Evolutionary conservation across 2,888 invertebrate genomes (phyloP).

Genomic region (Phania funesta): DNA sequence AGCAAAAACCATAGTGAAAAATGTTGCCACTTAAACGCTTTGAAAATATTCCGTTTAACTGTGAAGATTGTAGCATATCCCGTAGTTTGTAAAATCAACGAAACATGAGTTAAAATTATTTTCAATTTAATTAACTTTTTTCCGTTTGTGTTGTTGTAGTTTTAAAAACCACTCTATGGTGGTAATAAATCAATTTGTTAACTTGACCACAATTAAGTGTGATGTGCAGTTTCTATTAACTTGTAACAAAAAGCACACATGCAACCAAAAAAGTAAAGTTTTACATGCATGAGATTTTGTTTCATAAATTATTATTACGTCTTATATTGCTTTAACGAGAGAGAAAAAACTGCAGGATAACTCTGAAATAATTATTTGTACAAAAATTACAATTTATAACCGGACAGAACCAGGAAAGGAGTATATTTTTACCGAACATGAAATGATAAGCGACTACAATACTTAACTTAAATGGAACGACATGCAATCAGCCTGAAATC

Average conservation of each 20-base stretch:
- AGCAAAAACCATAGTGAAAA: too few species aligned
- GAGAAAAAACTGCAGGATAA: neutral
- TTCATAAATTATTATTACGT: neutral
- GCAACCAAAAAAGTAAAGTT: neutral
- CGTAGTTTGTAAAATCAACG: too few species aligned
- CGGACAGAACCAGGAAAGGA: conserved; percentile 42
- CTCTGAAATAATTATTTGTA: neutral
- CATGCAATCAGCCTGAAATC: neutral
- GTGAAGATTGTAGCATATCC: too few species aligned
- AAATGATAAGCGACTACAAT: conserved; percentile 3
- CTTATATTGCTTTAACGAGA: neutral
- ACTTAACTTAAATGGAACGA: neutral
- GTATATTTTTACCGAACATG: conserved; percentile 25
- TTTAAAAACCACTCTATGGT: conserved; percentile 34
- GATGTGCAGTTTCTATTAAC: conserved; percentile 40
- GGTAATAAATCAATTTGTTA: conserved; percentile 57
- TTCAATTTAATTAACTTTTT: neutral
- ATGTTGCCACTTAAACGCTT: too few species aligned
- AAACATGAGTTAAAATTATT: too few species aligned
- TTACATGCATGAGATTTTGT: neutral
- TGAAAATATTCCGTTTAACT: too few species aligned
- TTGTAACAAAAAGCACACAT: neutral
- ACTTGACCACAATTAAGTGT: conserved; percentile 49
- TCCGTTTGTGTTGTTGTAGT: neutral
- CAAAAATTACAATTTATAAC: conserved; percentile 34